Evolutionary conservation across 2,113 vertebrate species (phyloP).

Genomic region (Carassius gibelio): DNA sequence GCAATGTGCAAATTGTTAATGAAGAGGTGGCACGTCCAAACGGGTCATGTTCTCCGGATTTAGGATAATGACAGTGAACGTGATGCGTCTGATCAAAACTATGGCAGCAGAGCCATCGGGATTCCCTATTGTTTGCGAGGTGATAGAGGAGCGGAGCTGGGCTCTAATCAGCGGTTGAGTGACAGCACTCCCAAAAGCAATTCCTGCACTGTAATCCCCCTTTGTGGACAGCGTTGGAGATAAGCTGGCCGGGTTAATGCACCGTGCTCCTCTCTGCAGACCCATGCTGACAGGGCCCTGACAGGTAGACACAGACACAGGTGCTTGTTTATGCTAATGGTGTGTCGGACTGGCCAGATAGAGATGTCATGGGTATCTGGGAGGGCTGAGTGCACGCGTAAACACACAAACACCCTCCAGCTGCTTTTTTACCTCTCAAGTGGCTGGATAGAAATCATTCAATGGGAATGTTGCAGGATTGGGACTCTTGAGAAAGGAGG

Average conservation of each 20-base stretch:
- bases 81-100: not conserved
- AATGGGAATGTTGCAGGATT: not conserved
- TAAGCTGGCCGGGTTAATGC: slow-evolving; percentile 64
- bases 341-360: slow-evolving; percentile 58
- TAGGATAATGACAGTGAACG: slow-evolving; percentile 49
- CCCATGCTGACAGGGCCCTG: slow-evolving; percentile 57
- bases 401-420: slow-evolving; percentile 15
- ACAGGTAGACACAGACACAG: slow-evolving; percentile 58
- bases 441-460: not conserved
- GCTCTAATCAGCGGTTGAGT: slow-evolving; percentile 61
- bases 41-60: slow-evolving; percentile 50
- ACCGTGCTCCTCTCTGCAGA: slow-evolving; percentile 54
- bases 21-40: slow-evolving; percentile 50
- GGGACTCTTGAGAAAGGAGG: not conserved
- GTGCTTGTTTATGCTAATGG: slow-evolving; percentile 67
- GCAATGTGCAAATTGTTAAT: slow-evolving; percentile 33
- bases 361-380: slow-evolving; percentile 53
- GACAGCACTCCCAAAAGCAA: slow-evolving; percentile 63
- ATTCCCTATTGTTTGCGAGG: slow-evolving; percentile 59
- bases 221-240: slow-evolving; percentile 59
- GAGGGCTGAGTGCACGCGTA: slow-evolving; percentile 1
- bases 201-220: slow-evolving; percentile 62
- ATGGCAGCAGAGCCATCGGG: slow-evolving; percentile 47
- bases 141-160: slow-evolving; percentile 58
- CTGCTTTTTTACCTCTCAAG: not conserved